A percentile compares a stretch with the other conserved stretches of the same genome.
Conservation (phyloP, 2,888 invertebrate genomes). For the Eudasyphora cyanicolor region DNA sequence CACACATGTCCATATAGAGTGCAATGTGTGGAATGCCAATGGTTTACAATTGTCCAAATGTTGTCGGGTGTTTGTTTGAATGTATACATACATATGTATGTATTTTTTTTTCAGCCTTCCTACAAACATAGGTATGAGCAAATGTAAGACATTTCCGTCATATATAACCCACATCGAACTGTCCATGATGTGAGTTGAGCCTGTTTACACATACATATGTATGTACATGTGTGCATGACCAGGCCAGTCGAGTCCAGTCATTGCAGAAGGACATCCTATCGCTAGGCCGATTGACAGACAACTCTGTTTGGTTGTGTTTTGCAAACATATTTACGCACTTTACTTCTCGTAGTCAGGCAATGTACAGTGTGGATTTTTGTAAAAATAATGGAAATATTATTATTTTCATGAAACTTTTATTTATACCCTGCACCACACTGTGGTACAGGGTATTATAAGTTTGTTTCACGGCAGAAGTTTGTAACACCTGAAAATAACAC, state of each 20-base stretch:
- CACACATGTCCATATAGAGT: background rate
- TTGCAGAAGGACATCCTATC: background rate
- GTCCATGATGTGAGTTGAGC: background rate
- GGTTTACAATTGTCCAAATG: conserved; percentile 13
- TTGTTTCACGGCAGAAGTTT: too few species aligned
- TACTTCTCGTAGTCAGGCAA: background rate
- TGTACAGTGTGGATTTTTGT: too few species aligned
- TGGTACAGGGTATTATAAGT: too few species aligned
- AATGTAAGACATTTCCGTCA: conserved; percentile 33
- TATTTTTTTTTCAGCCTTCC: too few species aligned
- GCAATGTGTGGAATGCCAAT: background rate
- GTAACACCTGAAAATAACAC: too few species aligned
- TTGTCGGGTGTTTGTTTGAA: background rate
- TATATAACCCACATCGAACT: conserved; percentile 10
- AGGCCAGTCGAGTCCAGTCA: background rate
- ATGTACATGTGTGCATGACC: background rate
- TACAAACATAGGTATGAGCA: conserved; percentile 10
- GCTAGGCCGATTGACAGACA: conserved; percentile 16
- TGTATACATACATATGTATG: background rate
- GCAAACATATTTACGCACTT: conserved; percentile 16
- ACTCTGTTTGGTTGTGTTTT: background rate
- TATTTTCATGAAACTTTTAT: too few species aligned
- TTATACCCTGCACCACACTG: too few species aligned
- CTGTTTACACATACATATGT: background rate
- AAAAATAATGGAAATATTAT: too few species aligned